phyloP scores from a whole-genome alignment of 2,888 invertebrate species.

The Cheilosia scutellata region DNA sequence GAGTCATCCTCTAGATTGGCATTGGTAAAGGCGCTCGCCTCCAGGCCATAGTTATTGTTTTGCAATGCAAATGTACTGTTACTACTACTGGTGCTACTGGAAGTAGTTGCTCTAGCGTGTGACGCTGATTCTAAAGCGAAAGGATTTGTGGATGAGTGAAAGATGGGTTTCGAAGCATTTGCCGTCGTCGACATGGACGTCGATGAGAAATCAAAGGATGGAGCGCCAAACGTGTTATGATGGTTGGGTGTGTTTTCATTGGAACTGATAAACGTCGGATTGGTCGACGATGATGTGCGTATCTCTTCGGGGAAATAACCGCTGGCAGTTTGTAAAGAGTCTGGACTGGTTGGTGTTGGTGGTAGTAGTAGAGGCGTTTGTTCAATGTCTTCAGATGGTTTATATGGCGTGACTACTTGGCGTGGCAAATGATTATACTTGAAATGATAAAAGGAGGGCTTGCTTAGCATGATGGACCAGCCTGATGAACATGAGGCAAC shows the following conservation, averaged over 20 bases:
- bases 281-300: slow-evolving; percentile 81
- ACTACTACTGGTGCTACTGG: slow-evolving; percentile 69
- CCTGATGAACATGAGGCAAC: slow-evolving; percentile 37
- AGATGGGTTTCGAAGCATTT: slow-evolving; percentile 64
- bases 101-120: slow-evolving; percentile 75
- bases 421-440: slow-evolving; percentile 92
- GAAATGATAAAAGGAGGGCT: slow-evolving; percentile 29
- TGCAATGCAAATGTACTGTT: slow-evolving; percentile 80
- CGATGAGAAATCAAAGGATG: slow-evolving; percentile 82
- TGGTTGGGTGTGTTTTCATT: slow-evolving; percentile 83
- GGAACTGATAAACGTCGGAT: slow-evolving; percentile 83
- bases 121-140: slow-evolving; percentile 78
- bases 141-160: slow-evolving; percentile 82
- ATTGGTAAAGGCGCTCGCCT: slow-evolving; percentile 79
- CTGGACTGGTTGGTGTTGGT: slow-evolving; percentile 84
- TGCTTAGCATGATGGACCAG: slow-evolving; percentile 9
- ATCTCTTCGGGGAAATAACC: slow-evolving; percentile 83
- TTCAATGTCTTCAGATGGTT: slow-evolving; percentile 93
- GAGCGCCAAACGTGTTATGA: slow-evolving; percentile 80
- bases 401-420: slow-evolving; percentile 95
- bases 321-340: slow-evolving; percentile 84
- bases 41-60: slow-evolving; percentile 82
- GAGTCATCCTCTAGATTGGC: slow-evolving; percentile 77
- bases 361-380: slow-evolving; percentile 88
- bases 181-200: slow-evolving; percentile 55